phyloP scores from a whole-genome alignment of 2,113 vertebrate genomes.

The Aptenodytes patagonicus region DNA sequence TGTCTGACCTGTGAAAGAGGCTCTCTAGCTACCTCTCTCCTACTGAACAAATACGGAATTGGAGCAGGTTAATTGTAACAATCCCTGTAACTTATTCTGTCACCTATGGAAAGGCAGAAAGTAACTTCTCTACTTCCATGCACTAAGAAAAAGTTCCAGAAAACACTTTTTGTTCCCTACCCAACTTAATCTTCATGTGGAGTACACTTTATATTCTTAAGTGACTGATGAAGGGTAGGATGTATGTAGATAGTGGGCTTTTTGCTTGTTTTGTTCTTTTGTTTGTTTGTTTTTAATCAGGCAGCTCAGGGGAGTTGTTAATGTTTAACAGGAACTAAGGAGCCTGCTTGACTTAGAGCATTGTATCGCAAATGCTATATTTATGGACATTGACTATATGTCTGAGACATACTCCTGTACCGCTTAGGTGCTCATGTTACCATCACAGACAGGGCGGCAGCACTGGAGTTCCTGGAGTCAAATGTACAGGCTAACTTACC shows the following conservation, averaged over 20 bases:
- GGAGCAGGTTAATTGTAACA: background rate
- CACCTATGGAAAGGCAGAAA: background rate
- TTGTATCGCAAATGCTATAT: background rate
- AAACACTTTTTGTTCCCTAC: background rate
- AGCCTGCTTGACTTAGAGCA: background rate
- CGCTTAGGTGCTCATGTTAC: conserved; percentile 86
- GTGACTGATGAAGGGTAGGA: background rate
- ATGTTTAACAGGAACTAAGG: background rate
- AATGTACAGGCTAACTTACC: conserved; percentile 89
- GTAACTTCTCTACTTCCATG: background rate
- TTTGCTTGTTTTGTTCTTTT: background rate
- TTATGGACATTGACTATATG: background rate
- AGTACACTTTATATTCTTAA: background rate
- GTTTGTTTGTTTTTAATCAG: conserved; percentile 7
- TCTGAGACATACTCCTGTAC: background rate
- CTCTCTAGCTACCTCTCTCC: background rate
- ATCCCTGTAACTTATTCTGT: background rate
- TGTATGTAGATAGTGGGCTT: background rate
- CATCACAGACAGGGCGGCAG: conserved; percentile 87
- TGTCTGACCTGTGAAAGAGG: background rate
- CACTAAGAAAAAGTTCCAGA: background rate
- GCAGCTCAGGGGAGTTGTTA: background rate
- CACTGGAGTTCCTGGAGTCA: conserved; percentile 84
- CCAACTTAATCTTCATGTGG: background rate
- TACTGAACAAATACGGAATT: background rate